Evolutionary conservation across 2,888 invertebrate species (phyloP), one percentile per base, ranked within the genome.

Genomic region (Pseudococcus jackbeardsleyi): DNA sequence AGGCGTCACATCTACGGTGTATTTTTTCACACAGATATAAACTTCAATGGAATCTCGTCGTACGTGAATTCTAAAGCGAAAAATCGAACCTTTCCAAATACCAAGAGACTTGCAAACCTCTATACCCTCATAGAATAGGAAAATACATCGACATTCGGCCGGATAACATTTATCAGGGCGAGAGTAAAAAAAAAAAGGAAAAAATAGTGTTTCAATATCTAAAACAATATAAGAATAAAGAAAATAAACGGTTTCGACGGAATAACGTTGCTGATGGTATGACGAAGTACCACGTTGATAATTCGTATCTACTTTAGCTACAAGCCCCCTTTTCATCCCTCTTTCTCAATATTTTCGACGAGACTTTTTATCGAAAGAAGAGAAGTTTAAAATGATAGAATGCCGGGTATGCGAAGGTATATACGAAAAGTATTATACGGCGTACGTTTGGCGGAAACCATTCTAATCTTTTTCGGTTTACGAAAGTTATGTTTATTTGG

Each of bases 211-310:
- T 72, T 33, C 72, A 33, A 72, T 72, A 72, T 33, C 72, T 72
- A 72, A 72, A 72, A 72, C 72, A 72, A 72, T 72, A 72, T 72
- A 72, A 72, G 72, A 72, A 72, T 72, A 72, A 33, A 72, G 72
- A 72, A 39, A 72, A 72, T 72, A 72, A 72, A 72, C 33, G 15
- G 17, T 72, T 17, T 26, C 26, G 33, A 72, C 33, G 7, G 33
- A 72, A 72, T 72, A 72, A 72, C 72, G 17, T 72, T 17, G 33
- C 11, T 68, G 42, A 42, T 42, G 42, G 15, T 64, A 72, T 17
- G 72, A 33, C 72, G 33, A 72, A 33, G 72, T 72, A 72, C 15
- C 17, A 72, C 26, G 9, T 72, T 19, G 72, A 72, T 72, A 72
- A 72, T 72, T 72, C 33, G 72, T 72, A 42, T 42, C 42, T 26